Conservation (phyloP, 2,888 invertebrate genomes). For the Tineola bisselliella region DNA sequence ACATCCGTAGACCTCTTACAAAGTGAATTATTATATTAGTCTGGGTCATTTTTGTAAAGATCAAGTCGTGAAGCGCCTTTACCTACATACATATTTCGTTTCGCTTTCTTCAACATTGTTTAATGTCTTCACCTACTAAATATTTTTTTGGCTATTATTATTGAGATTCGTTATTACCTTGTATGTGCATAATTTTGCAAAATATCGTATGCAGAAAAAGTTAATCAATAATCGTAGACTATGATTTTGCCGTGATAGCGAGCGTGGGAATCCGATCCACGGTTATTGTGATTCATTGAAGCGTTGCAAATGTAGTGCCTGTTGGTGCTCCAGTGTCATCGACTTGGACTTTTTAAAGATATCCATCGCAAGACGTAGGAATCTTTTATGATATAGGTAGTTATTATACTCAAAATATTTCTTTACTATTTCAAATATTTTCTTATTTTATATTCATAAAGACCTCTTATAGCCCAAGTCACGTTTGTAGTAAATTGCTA, state of each 20-base stretch:
- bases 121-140: not conserved
- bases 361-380: not conserved
- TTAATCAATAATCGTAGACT: not conserved
- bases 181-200: not conserved
- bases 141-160: not conserved
- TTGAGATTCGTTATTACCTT: not conserved
- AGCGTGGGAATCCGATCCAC: conserved; percentile 41
- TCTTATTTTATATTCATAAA: not conserved
- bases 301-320: conserved; percentile 40
- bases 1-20: not conserved
- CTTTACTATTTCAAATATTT: no score
- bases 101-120: not conserved
- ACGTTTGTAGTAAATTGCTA: conserved; percentile 9
- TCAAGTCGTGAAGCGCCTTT: not conserved
- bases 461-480: not conserved
- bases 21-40: not conserved
- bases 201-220: not conserved
- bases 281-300: conserved; percentile 36
- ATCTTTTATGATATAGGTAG: not conserved
- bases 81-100: not conserved
- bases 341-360: conserved; percentile 11
- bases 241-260: conserved; percentile 15
- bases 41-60: not conserved
- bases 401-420: no score
- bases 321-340: conserved; percentile 34